Percentiles rank a stretch among this genome's conserved stretches.
Evolutionary conservation across 2,113 vertebrate genomes (phyloP).

Genomic region (Vimba vimba): DNA sequence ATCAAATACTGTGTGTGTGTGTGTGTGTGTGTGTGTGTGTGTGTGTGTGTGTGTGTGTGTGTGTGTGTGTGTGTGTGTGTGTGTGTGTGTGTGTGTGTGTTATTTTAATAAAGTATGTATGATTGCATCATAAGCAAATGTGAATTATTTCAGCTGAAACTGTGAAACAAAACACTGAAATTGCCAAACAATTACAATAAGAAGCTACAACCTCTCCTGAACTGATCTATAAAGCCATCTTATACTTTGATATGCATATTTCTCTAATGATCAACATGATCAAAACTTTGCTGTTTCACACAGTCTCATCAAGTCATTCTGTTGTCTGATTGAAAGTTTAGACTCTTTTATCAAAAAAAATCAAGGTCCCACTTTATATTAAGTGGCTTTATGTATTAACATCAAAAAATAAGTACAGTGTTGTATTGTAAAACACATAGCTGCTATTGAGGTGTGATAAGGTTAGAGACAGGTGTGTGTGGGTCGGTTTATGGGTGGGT

Average conservation of each 20-base stretch:
- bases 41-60: neutral
- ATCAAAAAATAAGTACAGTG: too few relatives aligned
- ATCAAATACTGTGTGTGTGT: neutral
- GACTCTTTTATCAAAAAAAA: neutral
- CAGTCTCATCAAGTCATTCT: too few relatives aligned
- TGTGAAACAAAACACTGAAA: neutral
- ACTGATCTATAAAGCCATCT: too few relatives aligned
- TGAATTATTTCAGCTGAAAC: neutral
- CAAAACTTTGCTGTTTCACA: neutral
- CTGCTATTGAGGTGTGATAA: too few relatives aligned
- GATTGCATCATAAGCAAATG: neutral
- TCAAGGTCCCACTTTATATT: too few relatives aligned
- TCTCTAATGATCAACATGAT: too few relatives aligned
- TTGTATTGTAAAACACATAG: too few relatives aligned
- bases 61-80: neutral
- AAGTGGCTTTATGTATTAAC: too few relatives aligned
- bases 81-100: neutral
- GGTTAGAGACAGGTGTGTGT: too few relatives aligned
- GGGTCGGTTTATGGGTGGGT: too few relatives aligned
- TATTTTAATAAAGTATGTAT: neutral
- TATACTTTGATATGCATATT: too few relatives aligned
- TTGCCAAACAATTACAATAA: neutral
- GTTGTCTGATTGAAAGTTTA: neutral
- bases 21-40: neutral
- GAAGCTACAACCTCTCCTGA: neutral